Percentiles rank a stretch among this genome's conserved stretches.
phyloP scores from a whole-genome alignment of 2,888 invertebrate genomes.

The Rutpela maculata region DNA sequence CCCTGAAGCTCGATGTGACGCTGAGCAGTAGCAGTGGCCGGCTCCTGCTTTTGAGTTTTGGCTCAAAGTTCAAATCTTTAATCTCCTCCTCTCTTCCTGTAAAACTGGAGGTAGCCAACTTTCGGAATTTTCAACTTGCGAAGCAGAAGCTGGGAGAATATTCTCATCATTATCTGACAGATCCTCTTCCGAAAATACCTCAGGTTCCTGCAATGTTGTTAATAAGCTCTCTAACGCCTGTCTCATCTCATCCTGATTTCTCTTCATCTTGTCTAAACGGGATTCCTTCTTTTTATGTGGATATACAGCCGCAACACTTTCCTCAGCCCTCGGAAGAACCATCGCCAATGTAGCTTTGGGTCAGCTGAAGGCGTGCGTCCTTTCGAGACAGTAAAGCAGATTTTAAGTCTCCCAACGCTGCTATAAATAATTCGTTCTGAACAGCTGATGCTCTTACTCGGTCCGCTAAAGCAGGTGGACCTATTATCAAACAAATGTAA shows the following conservation, averaged over 20 bases:
- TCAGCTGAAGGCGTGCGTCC: background rate
- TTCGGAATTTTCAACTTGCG: conserved; percentile 10
- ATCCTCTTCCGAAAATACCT: background rate
- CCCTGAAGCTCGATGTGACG: conserved; percentile 44
- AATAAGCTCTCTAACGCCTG: conserved; percentile 7
- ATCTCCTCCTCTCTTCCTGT: conserved; percentile 14
- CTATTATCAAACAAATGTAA: conserved; percentile 51
- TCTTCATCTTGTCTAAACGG: conserved; percentile 22
- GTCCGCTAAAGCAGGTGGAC: conserved; percentile 48
- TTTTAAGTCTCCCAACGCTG: conserved; percentile 28
- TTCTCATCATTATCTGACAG: conserved; percentile 6
- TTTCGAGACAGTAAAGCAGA: conserved; percentile 25
- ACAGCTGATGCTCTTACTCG: conserved; percentile 38
- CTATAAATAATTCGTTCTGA: conserved; percentile 26
- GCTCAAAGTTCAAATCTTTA: conserved; percentile 32
- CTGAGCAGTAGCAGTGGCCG: conserved; percentile 43
- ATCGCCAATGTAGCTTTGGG: conserved; percentile 24
- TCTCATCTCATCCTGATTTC: conserved; percentile 17
- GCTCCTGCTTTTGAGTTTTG: conserved; percentile 52
- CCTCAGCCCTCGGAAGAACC: background rate
- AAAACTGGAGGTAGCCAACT: conserved; percentile 28
- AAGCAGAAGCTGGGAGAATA: background rate
- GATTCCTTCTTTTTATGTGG: conserved; percentile 20
- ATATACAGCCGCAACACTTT: background rate
- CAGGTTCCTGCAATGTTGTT: background rate